Base-by-base conservation (phyloP, 2,113 vertebrate genomes). In the Vicugna pacos region DNA sequence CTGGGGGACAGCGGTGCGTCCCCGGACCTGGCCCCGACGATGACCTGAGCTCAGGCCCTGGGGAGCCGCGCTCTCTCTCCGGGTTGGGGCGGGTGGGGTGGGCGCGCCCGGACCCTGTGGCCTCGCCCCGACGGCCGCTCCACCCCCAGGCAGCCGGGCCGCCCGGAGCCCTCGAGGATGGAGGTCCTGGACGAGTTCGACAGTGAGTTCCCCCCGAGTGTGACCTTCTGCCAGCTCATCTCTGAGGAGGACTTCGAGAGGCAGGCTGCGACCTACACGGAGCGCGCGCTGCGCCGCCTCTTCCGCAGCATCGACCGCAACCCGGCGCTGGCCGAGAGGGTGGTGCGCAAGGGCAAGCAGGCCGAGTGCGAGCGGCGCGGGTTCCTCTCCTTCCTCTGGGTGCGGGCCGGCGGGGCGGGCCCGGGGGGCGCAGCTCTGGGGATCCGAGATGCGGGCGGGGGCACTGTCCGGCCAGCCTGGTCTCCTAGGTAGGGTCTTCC, bases 161-260 rank as follows among this genome's bases (percentile, higher is more conserved):
- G 6, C 64, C 82, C 12, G 38, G 65, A 62, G 30, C 7, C 35
- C 65, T 54, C 20, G 24, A 46, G n/a, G n/a, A 98, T 98, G 97
- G 98, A 98, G 87, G 73, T 81, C 82, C 85, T 98, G 89, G 98
- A 97, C 26, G 98, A 98, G 83, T 98, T 97, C 81, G 98, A 98
- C 94, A 42, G 30, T 0, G 96, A 98, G 91, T 83, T 91, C 9
- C 97, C 98, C 2, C 97, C 97, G 94, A 77, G 48, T 1, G 30
- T 96, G 52, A 95, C 91, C 8, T 98, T 98, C 82, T 98, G 98
- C 90, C 91, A 94, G 94, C 98, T 91, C 94, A 96, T 98, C 69
- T 98, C 98, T 2, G 85, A 60, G 48, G 97, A 98, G 30, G 97
- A 96, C 16, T 99, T 98, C 56, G 98, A 98, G 96, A 85, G 90